A percentile compares a stretch with the other conserved stretches of the same genome.
Conservation (phyloP, 2,888 invertebrate species). For the Callosobruchus maculatus region DNA sequence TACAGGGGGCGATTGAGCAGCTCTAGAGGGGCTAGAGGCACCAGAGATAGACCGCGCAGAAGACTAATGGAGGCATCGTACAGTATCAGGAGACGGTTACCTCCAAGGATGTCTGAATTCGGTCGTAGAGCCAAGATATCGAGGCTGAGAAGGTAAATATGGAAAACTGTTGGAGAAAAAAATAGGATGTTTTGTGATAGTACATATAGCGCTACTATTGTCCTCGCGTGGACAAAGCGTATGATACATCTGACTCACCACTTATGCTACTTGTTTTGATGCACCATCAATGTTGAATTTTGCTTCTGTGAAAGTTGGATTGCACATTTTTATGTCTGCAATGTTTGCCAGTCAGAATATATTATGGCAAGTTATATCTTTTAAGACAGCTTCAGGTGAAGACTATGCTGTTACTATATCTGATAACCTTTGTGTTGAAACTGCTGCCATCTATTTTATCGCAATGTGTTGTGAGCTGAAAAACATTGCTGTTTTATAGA, state of each 20-base stretch:
- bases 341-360: neutral
- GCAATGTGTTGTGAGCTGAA: too few species aligned
- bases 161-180: slow-evolving; percentile 17
- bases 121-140: slow-evolving; percentile 47
- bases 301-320: neutral
- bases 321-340: neutral
- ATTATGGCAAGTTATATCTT: neutral
- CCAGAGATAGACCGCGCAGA: slow-evolving; percentile 51
- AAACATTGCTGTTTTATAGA: too few species aligned
- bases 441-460: too few species aligned
- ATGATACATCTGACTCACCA: neutral
- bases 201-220: neutral
- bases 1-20: slow-evolving; percentile 45
- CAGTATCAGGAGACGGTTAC: slow-evolving; percentile 54
- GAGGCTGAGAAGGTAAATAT: slow-evolving; percentile 50
- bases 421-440: too few species aligned
- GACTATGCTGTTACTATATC: too few species aligned
- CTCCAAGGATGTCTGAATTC: slow-evolving; percentile 43
- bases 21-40: slow-evolving; percentile 50
- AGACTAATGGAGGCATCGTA: slow-evolving; percentile 58
- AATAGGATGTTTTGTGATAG: neutral
- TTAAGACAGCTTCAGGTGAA: too few species aligned
- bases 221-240: neutral
- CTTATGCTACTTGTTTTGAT: neutral
- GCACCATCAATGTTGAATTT: neutral